These are phyloP conservation scores for Caradrina kadenii DNA, from an alignment of 2,888 invertebrate genomes.

Conservation along the genomic window DNA sequence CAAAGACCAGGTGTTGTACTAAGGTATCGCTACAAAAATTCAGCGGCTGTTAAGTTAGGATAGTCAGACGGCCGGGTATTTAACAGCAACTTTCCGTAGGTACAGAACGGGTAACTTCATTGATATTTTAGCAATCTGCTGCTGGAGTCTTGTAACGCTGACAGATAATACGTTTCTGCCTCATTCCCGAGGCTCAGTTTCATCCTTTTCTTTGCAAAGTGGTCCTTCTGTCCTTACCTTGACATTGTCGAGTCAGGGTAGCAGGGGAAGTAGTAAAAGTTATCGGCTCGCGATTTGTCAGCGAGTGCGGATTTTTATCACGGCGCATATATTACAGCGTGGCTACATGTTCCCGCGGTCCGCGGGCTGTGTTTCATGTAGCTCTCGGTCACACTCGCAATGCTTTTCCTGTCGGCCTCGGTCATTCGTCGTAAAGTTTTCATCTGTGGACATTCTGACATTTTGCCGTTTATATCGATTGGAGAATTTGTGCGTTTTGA, in stretches of 20 bases:
- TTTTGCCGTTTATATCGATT: constrained; percentile 5
- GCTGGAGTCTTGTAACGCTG: background rate
- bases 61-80: too few relatives aligned
- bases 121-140: background rate
- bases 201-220: background rate
- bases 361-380: background rate
- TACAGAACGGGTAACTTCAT: background rate
- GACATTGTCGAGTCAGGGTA: background rate
- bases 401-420: constrained; percentile 38
- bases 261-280: constrained; percentile 57
- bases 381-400: constrained; percentile 5
- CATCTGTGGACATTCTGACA: background rate
- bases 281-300: constrained; percentile 55
- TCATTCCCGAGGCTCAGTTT: background rate
- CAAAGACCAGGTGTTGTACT: background rate
- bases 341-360: constrained; percentile 4
- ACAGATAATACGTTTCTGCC: background rate
- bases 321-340: constrained; percentile 28
- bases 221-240: constrained; percentile 5
- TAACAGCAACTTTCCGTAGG: too few relatives aligned
- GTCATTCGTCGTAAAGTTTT: constrained; percentile 29
- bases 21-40: background rate
- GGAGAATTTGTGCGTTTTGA: constrained; percentile 11
- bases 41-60: too few relatives aligned
- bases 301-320: constrained; percentile 48